phyloP scores from a whole-genome alignment of 2,113 vertebrate species.

The Leucoraja erinaceus region DNA sequence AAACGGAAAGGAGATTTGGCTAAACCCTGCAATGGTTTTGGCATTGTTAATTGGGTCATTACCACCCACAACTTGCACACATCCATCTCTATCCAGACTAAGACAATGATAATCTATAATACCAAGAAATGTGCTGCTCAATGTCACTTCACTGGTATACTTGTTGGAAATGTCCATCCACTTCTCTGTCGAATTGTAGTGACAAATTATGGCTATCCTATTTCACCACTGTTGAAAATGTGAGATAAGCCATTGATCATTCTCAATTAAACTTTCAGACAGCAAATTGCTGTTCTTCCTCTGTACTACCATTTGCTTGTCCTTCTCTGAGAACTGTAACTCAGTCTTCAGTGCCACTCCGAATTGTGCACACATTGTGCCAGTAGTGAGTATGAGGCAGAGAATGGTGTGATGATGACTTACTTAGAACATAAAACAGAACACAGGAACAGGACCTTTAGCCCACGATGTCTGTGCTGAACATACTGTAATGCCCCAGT shows the following conservation, averaged over 20 bases:
- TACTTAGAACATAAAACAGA: background rate
- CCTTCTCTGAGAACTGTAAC: background rate
- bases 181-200: background rate
- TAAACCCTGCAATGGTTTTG: no score
- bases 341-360: background rate
- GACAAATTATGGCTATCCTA: background rate
- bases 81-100: background rate
- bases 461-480: no score
- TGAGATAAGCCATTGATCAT: background rate
- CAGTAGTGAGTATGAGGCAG: background rate
- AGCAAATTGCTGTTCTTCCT: background rate
- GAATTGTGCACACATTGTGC: background rate
- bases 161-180: background rate
- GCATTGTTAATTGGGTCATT: background rate
- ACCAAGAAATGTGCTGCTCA: background rate
- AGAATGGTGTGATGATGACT: background rate
- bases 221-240: background rate
- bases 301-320: background rate
- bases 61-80: background rate
- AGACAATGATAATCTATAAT: background rate
- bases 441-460: no score
- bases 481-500: no score
- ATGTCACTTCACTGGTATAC: background rate
- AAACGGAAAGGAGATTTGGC: background rate
- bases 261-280: background rate